A percentile compares a stretch with the other conserved stretches of the same genome.
These are phyloP conservation scores for Spisula subtruncata DNA, from an alignment of 2,888 invertebrate genomes.

Conservation along the genomic window DNA sequence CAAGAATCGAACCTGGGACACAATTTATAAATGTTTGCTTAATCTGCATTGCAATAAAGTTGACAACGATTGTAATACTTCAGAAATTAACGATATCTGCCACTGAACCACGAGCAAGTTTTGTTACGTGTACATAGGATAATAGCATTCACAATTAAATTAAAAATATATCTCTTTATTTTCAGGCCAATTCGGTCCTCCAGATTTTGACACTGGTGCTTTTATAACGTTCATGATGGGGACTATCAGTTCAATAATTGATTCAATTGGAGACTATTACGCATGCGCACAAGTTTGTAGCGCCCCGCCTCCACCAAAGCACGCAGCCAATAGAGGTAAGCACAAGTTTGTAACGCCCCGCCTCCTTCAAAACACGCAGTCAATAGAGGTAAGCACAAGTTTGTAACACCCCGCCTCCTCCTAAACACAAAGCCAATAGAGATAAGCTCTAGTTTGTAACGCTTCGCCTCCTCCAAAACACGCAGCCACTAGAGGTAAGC, in stretches of 20 bases:
- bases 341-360: constrained; percentile 90
- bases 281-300: constrained; percentile 92
- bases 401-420: constrained; percentile 92
- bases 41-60: too few species aligned
- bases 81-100: too few species aligned
- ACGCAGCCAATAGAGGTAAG: constrained; percentile 92
- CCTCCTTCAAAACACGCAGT: constrained; percentile 94
- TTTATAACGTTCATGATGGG: constrained; percentile 76
- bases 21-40: too few species aligned
- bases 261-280: constrained; percentile 93
- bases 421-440: constrained; percentile 94
- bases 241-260: constrained; percentile 75
- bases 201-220: constrained; percentile 69
- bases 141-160: too few species aligned
- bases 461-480: constrained; percentile 94
- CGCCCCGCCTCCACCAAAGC: constrained; percentile 93
- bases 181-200: constrained; percentile 78
- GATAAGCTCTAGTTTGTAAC: constrained; percentile 88
- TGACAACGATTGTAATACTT: too few species aligned
- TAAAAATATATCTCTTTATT: not conserved
- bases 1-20: too few species aligned
- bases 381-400: constrained; percentile 90
- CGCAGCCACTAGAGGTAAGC: constrained; percentile 92
- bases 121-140: too few species aligned
- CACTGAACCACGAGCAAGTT: too few species aligned